phyloP scores from a whole-genome alignment of 2,888 invertebrate genomes.

The Esperia sulphurella region DNA sequence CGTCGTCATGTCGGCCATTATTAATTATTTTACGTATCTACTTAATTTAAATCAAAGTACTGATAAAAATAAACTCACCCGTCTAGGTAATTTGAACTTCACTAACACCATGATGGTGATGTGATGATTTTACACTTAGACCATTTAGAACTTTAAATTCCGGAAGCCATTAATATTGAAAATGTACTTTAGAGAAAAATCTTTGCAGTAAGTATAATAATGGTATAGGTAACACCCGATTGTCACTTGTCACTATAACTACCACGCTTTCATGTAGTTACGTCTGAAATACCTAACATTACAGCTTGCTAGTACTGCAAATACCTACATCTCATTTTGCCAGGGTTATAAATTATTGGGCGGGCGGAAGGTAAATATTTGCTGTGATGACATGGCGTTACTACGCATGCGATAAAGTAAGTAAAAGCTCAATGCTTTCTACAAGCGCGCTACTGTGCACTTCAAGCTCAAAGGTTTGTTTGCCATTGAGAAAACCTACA shows the following conservation, averaged over 20 bases:
- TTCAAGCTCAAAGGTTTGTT: too few species aligned
- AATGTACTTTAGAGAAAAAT: conserved; percentile 28
- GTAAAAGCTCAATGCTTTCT: too few species aligned
- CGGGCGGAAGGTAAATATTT: conserved; percentile 42
- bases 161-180: conserved; percentile 8
- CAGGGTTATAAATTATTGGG: conserved; percentile 34
- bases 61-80: too few species aligned
- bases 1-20: too few species aligned
- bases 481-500: too few species aligned
- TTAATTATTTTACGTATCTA: too few species aligned
- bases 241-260: conserved; percentile 41
- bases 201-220: conserved; percentile 16
- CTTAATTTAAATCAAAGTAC: too few species aligned
- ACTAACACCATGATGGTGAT: neutral
- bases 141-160: too few species aligned
- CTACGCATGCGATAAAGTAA: conserved; percentile 1
- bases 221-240: conserved; percentile 8
- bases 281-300: conserved; percentile 14
- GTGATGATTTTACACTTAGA: too few species aligned
- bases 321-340: conserved; percentile 24
- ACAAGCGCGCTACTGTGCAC: too few species aligned
- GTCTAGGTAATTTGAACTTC: too few species aligned
- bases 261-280: conserved; percentile 23
- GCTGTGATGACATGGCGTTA: conserved; percentile 29
- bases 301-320: neutral